phyloP scores from a whole-genome alignment of 1,140 invertebrate genomes.

The Formica exsecta region DNA sequence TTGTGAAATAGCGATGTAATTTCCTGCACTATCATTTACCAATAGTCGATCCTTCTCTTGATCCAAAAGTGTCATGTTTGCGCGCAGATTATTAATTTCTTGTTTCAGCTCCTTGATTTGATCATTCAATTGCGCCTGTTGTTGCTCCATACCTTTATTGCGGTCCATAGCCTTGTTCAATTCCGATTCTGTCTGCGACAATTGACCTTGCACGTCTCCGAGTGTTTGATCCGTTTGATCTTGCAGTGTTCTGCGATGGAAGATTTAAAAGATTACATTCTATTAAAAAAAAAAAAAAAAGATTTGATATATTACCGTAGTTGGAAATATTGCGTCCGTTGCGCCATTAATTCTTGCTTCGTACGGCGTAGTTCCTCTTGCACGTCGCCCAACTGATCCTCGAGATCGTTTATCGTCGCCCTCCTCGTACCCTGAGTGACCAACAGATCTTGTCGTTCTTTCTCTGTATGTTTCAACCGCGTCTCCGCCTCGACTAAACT shows the following conservation, averaged over 20 bases:
- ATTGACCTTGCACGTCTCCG: constrained; percentile 87
- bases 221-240: constrained; percentile 89
- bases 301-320: constrained; percentile 76
- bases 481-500: constrained; percentile 80
- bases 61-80: constrained; percentile 87
- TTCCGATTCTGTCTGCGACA: constrained; percentile 87
- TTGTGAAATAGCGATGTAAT: not conserved
- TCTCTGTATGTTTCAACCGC: constrained; percentile 81
- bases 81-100: constrained; percentile 87
- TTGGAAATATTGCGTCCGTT: constrained; percentile 84
- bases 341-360: constrained; percentile 81
- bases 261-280: constrained; percentile 44
- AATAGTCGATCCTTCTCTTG: constrained; percentile 89
- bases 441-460: constrained; percentile 83
- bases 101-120: constrained; percentile 87
- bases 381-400: constrained; percentile 81
- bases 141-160: constrained; percentile 87
- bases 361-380: constrained; percentile 81
- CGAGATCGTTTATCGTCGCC: constrained; percentile 81
- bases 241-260: constrained; percentile 87
- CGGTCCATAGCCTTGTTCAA: constrained; percentile 86
- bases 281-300: not conserved
- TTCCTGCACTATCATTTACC: constrained; percentile 74
- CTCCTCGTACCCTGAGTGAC: constrained; percentile 80
- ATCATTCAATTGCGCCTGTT: constrained; percentile 87